Percentiles rank a stretch among this genome's conserved stretches.
Conservation (phyloP, 2,888 invertebrate genomes). For the Diogma glabrata region DNA sequence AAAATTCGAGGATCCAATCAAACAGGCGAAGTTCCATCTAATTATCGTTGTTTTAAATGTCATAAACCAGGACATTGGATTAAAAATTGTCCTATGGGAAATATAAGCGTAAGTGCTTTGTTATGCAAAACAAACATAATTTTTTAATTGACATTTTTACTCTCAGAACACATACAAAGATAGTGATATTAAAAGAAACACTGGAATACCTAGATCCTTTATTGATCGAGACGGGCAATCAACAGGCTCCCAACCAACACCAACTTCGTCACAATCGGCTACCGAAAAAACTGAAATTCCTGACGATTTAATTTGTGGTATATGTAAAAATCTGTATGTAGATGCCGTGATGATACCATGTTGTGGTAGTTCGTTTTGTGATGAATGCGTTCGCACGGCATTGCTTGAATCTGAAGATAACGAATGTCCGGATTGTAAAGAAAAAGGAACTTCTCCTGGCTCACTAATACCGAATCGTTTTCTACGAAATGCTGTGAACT, state of each 20-base stretch:
- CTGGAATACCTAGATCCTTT: slow-evolving; percentile 95
- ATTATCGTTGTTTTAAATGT: slow-evolving; percentile 91
- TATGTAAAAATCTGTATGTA: slow-evolving; percentile 83
- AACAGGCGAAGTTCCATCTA: slow-evolving; percentile 79
- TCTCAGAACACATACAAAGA: not conserved
- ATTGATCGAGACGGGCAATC: slow-evolving; percentile 69
- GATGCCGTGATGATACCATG: slow-evolving; percentile 98
- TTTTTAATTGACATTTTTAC: not conserved
- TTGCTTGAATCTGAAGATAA: slow-evolving; percentile 88
- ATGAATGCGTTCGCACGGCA: slow-evolving; percentile 78
- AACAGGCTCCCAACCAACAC: slow-evolving; percentile 49
- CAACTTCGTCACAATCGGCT: slow-evolving; percentile 36
- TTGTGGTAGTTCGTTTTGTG: slow-evolving; percentile 97
- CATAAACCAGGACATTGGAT: slow-evolving; percentile 95
- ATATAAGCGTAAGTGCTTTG: slow-evolving; percentile 14
- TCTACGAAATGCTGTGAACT: slow-evolving; percentile 75
- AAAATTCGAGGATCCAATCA: slow-evolving; percentile 81
- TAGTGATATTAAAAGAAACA: slow-evolving; percentile 80
- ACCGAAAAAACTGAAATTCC: slow-evolving; percentile 62
- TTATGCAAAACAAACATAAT: slow-evolving; percentile 6
- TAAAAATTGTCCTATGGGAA: slow-evolving; percentile 73
- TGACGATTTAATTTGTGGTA: slow-evolving; percentile 79
- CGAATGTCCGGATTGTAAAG: slow-evolving; percentile 89
- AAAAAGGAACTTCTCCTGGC: slow-evolving; percentile 84
- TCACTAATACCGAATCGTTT: slow-evolving; percentile 88